phyloP scores from a whole-genome alignment of 2,113 vertebrate genomes.

The Ancistrus triradiatus region DNA sequence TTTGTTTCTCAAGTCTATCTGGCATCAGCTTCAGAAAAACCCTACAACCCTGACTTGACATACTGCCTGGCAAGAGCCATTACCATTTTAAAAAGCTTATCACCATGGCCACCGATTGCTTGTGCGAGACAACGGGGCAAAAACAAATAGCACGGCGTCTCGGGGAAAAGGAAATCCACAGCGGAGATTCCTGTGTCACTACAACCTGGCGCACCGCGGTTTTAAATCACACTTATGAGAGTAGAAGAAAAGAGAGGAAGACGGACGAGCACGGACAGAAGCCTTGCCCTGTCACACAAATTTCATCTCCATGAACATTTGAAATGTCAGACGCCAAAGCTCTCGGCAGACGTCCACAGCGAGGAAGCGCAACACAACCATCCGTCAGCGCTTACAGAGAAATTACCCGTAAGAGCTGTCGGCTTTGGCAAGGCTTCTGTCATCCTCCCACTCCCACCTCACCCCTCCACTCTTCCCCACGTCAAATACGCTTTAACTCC shows the following conservation, averaged over 20 bases:
- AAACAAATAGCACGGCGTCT: background rate
- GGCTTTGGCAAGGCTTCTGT: constrained; percentile 11
- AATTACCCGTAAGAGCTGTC: constrained; percentile 29
- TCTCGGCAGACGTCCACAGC: constrained; percentile 10
- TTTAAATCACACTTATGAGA: constrained; percentile 14
- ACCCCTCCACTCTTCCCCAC: constrained; percentile 9
- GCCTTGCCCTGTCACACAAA: constrained; percentile 26
- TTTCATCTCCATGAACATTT: constrained; percentile 21
- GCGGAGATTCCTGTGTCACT: constrained; percentile 3
- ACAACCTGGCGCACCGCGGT: background rate
- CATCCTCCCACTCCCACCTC: constrained; percentile 26
- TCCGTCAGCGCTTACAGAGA: constrained; percentile 40
- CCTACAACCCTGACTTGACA: background rate
- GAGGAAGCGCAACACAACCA: constrained; percentile 36
- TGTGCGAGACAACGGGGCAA: constrained; percentile 3
- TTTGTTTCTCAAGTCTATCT: background rate
- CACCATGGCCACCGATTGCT: constrained; percentile 11
- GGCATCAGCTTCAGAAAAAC: background rate
- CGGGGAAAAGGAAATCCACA: background rate
- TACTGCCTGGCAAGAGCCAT: background rate
- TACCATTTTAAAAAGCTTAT: constrained; percentile 6
- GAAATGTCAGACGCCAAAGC: constrained; percentile 30
- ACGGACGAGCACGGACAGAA: constrained; percentile 18
- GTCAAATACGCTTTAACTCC: constrained; percentile 25
- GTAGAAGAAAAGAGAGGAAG: constrained; percentile 6